These are phyloP conservation scores for Oopsacas minuta DNA, from an alignment of 37 sponge, comb jelly and placozoan genomes.

Conservation along the genomic window DNA sequence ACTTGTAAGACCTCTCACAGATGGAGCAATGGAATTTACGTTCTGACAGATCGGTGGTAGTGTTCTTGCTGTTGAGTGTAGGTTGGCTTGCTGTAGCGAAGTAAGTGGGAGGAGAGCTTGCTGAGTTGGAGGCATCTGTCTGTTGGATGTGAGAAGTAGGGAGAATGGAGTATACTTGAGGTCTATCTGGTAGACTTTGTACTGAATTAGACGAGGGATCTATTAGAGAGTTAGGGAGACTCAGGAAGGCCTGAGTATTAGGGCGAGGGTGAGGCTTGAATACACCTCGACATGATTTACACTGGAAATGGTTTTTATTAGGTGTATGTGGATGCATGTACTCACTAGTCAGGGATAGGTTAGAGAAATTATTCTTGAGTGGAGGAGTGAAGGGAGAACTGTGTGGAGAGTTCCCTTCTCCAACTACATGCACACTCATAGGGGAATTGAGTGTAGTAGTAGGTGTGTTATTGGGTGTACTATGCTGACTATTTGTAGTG, in stretches of 20 bases:
- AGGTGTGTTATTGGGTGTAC: not conserved
- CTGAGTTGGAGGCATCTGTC: not conserved
- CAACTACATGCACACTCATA: not conserved
- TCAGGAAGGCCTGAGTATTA: not conserved
- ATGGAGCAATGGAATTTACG: not conserved
- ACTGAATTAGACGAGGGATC: not conserved
- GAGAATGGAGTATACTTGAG: not conserved
- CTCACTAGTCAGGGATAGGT: not conserved
- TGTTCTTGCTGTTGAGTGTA: no score
- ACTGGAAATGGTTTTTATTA: not conserved
- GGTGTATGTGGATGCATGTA: not conserved
- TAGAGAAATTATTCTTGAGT: not conserved
- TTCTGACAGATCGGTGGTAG: not conserved
- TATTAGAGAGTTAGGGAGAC: not conserved
- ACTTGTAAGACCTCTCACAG: conserved; percentile 3
- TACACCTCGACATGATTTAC: not conserved
- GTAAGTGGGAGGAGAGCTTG: not conserved
- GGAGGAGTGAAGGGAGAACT: not conserved
- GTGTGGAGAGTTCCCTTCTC: not conserved
- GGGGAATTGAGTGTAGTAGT: not conserved
- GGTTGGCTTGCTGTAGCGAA: not conserved
- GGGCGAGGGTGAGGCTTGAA: conserved; percentile 10
- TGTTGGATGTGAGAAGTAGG: not conserved
- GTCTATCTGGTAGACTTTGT: not conserved
- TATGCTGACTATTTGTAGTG: not conserved